A percentile compares a stretch with the other conserved stretches of the same genome.
phyloP scores from a whole-genome alignment of 2,797 vertebrate species.

The Siniperca undulata region DNA sequence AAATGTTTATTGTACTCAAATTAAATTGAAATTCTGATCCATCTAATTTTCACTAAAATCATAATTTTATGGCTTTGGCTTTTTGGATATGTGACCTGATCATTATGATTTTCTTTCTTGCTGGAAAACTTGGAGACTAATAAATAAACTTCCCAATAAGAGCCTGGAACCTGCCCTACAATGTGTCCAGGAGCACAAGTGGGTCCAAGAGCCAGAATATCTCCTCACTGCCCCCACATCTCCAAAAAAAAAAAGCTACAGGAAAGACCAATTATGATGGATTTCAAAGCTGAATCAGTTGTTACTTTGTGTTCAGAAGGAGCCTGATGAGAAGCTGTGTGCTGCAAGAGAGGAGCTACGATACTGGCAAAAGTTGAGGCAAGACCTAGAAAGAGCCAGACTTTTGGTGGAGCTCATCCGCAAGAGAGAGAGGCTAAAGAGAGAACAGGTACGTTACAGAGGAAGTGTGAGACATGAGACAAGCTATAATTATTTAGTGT shows the following conservation, averaged over 20 bases:
- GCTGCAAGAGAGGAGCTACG: slow-evolving; percentile 96
- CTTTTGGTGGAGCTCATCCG: slow-evolving; percentile 96
- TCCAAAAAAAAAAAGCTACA: not conserved
- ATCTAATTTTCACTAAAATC: not conserved
- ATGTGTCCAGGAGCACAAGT: not conserved
- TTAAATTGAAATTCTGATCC: not conserved
- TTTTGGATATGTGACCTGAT: not conserved
- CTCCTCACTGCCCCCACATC: not conserved
- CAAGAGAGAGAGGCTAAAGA: slow-evolving; percentile 85
- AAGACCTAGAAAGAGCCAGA: slow-evolving; percentile 95
- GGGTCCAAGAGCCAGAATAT: not conserved
- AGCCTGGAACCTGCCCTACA: not conserved
- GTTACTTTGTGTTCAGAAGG: slow-evolving; percentile 84
- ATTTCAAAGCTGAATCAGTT: slow-evolving; percentile 18
- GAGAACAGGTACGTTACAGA: slow-evolving; percentile 88
- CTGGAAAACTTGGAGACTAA: not conserved
- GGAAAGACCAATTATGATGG: not conserved
- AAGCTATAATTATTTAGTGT: not conserved
- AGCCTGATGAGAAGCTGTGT: slow-evolving; percentile 93
- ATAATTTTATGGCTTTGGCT: not conserved
- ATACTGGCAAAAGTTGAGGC: slow-evolving; percentile 97
- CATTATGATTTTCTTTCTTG: not conserved
- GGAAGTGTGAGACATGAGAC: not conserved
- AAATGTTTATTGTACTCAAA: not conserved
- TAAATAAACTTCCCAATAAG: not conserved